Evolutionary conservation across 2,113 vertebrate genomes (phyloP), one percentile per base, ranked within the genome.

Genomic region (Eulemur macaco): DNA sequence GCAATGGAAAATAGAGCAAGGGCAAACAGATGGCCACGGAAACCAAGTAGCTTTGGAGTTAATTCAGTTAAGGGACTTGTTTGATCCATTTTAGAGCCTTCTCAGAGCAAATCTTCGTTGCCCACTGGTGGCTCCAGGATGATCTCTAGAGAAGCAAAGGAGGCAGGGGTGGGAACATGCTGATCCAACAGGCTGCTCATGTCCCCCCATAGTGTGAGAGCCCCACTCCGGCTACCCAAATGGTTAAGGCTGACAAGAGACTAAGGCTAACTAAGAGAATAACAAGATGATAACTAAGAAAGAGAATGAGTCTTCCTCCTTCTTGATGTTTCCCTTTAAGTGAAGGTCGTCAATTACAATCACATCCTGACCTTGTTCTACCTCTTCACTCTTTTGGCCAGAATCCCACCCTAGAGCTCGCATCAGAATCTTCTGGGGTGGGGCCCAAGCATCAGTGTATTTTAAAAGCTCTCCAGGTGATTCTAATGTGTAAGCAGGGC

Each of bases 391-490:
- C 11, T 85, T 73, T 54, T 18, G 15, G 45, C 18, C 47, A 52
- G 27, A 94, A 66, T 73, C 50, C 8, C 37, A 93, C 34, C 50
- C 29, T 50, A 83, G 39, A 82, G 45, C 27, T 17, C 74, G 37
- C 11, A 63, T 42, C 29, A 95, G 50, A 73, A 86, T 34, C n/a
- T 74, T 83, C 42, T 45, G 23, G 5, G 34, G 18, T 56, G 14
- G 29, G 25, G 56, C 10, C n/a, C 37, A 56, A 3, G 23, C 25
- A 71, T n/a, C 34, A 14, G 17, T 50, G 50, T 68, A 11, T 78
- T 69, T 91, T 88, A 77, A 91, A 95, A 91, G n/a, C 71, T 78
- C 84, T 91, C 68, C 25, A 6, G 42, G 13, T 89, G 64, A 91
- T 73, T 89, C 31, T 69, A 93, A 74, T 56, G 23, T 17, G 18